Conservation (phyloP, 30 jellyfish, hydroid and myxozoan species). For the Mastigias papua region DNA sequence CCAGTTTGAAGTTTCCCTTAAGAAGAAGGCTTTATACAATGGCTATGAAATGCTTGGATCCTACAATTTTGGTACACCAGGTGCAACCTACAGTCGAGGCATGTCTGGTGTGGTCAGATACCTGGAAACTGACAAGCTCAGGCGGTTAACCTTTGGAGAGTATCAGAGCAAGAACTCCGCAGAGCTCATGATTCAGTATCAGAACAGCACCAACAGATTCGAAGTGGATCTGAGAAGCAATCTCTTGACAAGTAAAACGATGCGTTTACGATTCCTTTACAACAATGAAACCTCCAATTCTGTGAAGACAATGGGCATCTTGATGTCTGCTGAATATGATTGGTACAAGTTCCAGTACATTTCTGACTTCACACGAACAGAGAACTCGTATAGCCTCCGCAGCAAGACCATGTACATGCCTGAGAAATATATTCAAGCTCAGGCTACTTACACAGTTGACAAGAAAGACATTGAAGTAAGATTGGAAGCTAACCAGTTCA, state of each 20-base stretch:
- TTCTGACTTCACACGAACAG: conserved; percentile 71
- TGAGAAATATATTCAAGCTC: conserved; percentile 80
- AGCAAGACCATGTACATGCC: conserved; percentile 93
- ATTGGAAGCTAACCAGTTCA: conserved; percentile 85
- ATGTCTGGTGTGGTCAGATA: conserved; percentile 74
- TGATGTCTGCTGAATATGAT: conserved; percentile 81
- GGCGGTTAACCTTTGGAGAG: conserved; percentile 76
- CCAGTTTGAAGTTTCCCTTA: conserved; percentile 75
- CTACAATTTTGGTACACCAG: conserved; percentile 90
- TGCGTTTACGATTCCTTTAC: conserved; percentile 54
- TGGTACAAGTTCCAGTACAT: conserved; percentile 94
- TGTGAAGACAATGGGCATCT: conserved; percentile 70
- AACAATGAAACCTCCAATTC: conserved; percentile 66
- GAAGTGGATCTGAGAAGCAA: conserved; percentile 80
- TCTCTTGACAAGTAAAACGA: conserved; percentile 74
- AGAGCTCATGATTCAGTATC: conserved; percentile 73
- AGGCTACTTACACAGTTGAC: conserved; percentile 60
- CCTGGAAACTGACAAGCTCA: conserved; percentile 66
- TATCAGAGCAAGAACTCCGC: conserved; percentile 72
- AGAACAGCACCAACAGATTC: conserved; percentile 76
- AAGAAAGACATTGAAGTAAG: conserved; percentile 70
- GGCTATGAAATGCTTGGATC: conserved; percentile 77
- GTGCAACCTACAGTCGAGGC: conserved; percentile 93
- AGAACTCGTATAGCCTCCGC: conserved; percentile 58
- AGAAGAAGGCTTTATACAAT: conserved; percentile 61